A percentile compares a stretch with the other conserved stretches of the same genome.
phyloP scores from a whole-genome alignment of 2,797 vertebrate genomes.

The Tachyglossus aculeatus region DNA sequence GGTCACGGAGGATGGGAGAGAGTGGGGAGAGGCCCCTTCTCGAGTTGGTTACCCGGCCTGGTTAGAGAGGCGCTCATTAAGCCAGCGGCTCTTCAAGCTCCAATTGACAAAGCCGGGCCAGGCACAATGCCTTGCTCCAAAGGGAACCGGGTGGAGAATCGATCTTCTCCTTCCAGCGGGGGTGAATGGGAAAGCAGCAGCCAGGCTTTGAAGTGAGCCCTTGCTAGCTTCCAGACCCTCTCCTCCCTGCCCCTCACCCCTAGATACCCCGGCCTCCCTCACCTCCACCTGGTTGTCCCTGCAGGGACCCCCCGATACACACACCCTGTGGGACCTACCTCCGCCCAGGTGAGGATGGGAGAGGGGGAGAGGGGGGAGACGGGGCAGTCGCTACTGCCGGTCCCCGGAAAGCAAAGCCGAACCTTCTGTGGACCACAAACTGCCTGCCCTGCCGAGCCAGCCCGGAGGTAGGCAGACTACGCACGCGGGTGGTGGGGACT shows the following conservation, averaged over 20 bases:
- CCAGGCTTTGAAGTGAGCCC: too few species aligned
- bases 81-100: conserved; percentile 69
- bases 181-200: not conserved
- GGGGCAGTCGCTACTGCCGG: too few species aligned
- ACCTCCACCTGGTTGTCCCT: conserved; percentile 42
- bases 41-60: conserved; percentile 51
- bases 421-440: too few species aligned
- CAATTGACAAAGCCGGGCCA: conserved; percentile 69
- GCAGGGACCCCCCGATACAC: not conserved
- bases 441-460: too few species aligned
- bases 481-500: too few species aligned
- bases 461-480: too few species aligned
- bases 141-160: not conserved
- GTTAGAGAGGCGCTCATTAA: conserved; percentile 76
- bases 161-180: not conserved
- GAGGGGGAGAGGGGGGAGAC: not conserved
- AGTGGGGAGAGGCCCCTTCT: conserved; percentile 59
- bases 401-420: too few species aligned
- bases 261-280: not conserved
- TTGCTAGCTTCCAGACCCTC: not conserved
- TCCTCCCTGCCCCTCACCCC: not conserved
- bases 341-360: not conserved
- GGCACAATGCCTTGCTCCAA: conserved; percentile 54
- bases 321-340: not conserved
- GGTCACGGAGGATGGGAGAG: conserved; percentile 54